Evolutionary conservation across 2,797 vertebrate species (phyloP).

Genomic region (Alfaro cultratus): DNA sequence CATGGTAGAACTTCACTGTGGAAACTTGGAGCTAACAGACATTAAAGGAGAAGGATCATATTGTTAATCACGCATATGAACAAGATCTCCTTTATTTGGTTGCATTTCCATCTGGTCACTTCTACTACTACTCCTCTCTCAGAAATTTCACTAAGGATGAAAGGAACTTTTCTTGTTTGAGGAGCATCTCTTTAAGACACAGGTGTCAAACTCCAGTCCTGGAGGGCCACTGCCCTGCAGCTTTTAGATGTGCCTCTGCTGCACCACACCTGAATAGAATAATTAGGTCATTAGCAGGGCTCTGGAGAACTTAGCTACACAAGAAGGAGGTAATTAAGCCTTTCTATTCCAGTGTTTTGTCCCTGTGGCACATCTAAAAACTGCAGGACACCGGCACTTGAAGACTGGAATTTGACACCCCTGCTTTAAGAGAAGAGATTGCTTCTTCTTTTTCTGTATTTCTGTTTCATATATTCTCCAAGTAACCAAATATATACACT

Average conservation of each 20-base stretch:
- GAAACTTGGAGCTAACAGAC: constrained; percentile 34
- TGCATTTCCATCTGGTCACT: constrained; percentile 16
- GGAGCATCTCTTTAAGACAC: not conserved
- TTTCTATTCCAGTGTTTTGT: too few species aligned
- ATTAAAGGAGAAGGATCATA: constrained; percentile 19
- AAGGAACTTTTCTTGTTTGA: constrained; percentile 6
- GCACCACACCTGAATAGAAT: too few species aligned
- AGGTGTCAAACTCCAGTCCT: too few species aligned
- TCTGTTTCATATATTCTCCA: constrained; percentile 41
- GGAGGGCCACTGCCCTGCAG: too few species aligned
- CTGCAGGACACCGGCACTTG: too few species aligned
- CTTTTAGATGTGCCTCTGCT: not conserved
- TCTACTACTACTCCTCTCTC: not conserved
- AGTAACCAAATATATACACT: constrained; percentile 11
- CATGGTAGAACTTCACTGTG: not conserved
- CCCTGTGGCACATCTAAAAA: too few species aligned
- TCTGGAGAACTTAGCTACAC: too few species aligned
- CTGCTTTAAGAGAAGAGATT: not conserved
- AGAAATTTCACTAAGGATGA: constrained; percentile 7
- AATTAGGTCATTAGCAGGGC: too few species aligned
- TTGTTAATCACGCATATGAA: not conserved
- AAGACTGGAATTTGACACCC: too few species aligned
- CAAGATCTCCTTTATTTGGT: constrained; percentile 14
- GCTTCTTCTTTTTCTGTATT: constrained; percentile 9
- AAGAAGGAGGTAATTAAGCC: too few species aligned